Conservation (phyloP, 2,888 invertebrate species). For the Dasypogon diadema region DNA sequence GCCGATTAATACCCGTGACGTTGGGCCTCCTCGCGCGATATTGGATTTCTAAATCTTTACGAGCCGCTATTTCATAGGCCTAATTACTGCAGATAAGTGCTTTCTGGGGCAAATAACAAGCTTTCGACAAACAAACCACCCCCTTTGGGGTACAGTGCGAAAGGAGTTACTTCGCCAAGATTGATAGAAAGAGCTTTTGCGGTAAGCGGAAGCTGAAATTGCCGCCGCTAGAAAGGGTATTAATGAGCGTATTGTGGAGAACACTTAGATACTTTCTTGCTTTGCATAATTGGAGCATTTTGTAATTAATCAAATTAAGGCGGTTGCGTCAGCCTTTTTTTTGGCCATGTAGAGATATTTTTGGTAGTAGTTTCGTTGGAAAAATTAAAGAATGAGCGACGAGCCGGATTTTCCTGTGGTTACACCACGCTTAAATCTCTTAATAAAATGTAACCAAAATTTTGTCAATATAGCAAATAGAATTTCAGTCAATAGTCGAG, state of each 20-base stretch:
- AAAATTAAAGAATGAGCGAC: too few species aligned
- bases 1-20: conserved; percentile 14
- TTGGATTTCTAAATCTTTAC: neutral
- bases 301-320: conserved; percentile 34
- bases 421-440: too few species aligned
- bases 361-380: too few species aligned
- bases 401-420: too few species aligned
- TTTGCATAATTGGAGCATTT: conserved; percentile 9
- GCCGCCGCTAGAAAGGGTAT: neutral
- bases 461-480: too few species aligned
- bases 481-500: too few species aligned
- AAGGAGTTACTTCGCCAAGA: neutral
- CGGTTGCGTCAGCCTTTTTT: conserved; percentile 6
- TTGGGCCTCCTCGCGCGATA: neutral
- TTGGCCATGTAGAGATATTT: too few species aligned
- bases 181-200: conserved; percentile 18
- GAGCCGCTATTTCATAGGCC: neutral
- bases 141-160: neutral
- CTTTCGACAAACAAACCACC: conserved; percentile 14
- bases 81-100: conserved; percentile 32
- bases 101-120: conserved; percentile 13
- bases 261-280: conserved; percentile 9
- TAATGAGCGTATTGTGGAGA: conserved; percentile 26
- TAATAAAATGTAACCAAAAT: too few species aligned
- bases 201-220: conserved; percentile 16